These are phyloP conservation scores for Hymenopus coronatus DNA, from an alignment of 2,888 invertebrate species.

Conservation along the genomic window DNA sequence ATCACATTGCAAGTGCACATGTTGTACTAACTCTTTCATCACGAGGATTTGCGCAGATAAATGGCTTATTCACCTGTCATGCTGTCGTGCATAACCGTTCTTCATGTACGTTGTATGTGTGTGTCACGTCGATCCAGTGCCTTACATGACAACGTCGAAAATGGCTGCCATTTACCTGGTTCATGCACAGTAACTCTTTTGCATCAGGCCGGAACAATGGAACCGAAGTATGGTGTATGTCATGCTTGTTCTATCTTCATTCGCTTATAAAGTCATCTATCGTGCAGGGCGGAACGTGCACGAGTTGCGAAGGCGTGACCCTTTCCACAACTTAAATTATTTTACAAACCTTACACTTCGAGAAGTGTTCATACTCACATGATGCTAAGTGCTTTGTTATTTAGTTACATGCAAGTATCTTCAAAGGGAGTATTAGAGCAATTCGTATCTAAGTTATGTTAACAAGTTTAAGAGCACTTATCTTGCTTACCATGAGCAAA, in stretches of 20 bases:
- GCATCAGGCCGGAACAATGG: not conserved
- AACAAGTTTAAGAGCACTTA: no score
- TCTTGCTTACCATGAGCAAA: no score
- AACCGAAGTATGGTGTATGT: not conserved
- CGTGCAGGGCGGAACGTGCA: not conserved
- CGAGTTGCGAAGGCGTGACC: not conserved
- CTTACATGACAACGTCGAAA: not conserved
- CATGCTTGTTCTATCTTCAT: not conserved
- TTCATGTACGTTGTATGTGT: not conserved
- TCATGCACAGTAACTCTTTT: not conserved
- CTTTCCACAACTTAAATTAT: no score
- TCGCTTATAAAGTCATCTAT: not conserved
- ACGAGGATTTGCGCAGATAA: not conserved
- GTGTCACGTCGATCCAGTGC: not conserved
- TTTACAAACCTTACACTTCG: no score
- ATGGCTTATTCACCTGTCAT: constrained; percentile 18
- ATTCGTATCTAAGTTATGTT: no score
- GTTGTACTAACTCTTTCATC: not conserved
- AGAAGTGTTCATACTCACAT: no score
- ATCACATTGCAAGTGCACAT: not conserved
- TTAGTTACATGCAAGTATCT: no score
- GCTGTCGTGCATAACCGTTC: not conserved
- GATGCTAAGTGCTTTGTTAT: no score
- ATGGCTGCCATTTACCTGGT: not conserved
- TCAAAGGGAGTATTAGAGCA: no score